A percentile compares a stretch with the other conserved stretches of the same genome.
Conservation (phyloP, 2,797 vertebrate species). For the Garrulus glandarius region DNA sequence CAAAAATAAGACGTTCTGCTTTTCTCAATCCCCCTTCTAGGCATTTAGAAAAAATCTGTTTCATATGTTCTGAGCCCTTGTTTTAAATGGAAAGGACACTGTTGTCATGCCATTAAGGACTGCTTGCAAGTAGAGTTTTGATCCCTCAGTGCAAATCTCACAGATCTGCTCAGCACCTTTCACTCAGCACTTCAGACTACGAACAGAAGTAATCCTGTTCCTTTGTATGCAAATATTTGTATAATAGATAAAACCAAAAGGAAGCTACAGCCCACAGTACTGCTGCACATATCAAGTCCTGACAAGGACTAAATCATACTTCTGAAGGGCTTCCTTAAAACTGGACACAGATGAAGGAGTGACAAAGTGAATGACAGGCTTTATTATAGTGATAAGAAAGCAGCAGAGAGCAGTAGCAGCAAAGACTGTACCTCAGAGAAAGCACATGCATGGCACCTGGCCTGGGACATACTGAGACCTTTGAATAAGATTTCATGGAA, state of each 20-base stretch:
- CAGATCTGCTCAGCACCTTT: neutral
- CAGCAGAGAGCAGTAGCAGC: neutral
- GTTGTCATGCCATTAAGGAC: neutral
- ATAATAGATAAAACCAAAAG: neutral
- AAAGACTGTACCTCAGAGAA: neutral
- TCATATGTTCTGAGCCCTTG: neutral
- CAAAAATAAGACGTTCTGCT: neutral
- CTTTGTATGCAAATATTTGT: neutral
- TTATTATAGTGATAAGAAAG: neutral
- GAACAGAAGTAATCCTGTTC: neutral
- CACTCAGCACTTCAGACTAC: neutral
- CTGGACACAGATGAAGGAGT: neutral
- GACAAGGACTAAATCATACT: neutral
- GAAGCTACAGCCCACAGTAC: neutral
- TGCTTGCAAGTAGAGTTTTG: neutral
- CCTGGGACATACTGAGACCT: neutral
- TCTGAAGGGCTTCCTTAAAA: neutral
- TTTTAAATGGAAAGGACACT: neutral
- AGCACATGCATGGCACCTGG: neutral
- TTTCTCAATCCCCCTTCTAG: neutral
- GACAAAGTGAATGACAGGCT: neutral
- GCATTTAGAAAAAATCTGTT: neutral
- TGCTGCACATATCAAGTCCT: neutral
- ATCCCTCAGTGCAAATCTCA: neutral
- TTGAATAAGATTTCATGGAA: neutral